Evolutionary conservation across 2,888 invertebrate species (phyloP).

Genomic region (Polydrusus pterygomalis): DNA sequence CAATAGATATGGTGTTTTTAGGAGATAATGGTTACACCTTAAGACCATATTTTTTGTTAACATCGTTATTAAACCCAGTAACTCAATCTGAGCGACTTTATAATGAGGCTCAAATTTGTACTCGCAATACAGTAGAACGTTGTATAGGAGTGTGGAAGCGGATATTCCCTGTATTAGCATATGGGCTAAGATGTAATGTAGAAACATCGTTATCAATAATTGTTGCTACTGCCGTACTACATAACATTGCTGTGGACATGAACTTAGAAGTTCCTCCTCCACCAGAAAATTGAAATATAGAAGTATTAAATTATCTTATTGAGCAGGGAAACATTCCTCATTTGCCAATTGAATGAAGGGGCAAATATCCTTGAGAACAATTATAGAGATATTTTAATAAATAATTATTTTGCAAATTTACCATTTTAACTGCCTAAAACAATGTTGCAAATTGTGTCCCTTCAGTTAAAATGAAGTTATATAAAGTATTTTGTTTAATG

Average conservation of each 20-base stretch:
- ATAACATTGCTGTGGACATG: conserved; percentile 40
- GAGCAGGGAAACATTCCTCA: conserved; percentile 36
- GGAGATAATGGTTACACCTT: conserved; percentile 52
- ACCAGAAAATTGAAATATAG: conserved; percentile 31
- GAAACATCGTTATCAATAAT: conserved; percentile 29
- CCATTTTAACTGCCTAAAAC: not conserved
- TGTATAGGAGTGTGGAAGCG: conserved; percentile 59
- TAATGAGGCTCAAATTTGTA: conserved; percentile 50
- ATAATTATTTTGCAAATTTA: conserved; percentile 12
- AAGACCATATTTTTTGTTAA: conserved; percentile 53
- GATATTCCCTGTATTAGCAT: conserved; percentile 56
- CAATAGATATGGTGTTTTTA: conserved; percentile 3
- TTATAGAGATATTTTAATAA: conserved; percentile 4
- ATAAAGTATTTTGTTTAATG: conserved; percentile 3
- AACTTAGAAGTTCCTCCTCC: conserved; percentile 32
- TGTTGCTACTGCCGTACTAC: conserved; percentile 42
- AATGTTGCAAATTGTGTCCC: not conserved
- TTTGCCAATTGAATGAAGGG: conserved; percentile 1
- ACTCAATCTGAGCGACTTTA: conserved; percentile 42
- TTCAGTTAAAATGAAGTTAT: not conserved
- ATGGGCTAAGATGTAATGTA: conserved; percentile 40
- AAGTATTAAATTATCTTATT: conserved; percentile 39
- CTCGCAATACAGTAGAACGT: conserved; percentile 46
- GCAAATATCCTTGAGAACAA: not conserved
- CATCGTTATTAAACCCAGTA: conserved; percentile 46